Base-by-base conservation (phyloP, 2,113 vertebrate species). In the Mugil cephalus region DNA sequence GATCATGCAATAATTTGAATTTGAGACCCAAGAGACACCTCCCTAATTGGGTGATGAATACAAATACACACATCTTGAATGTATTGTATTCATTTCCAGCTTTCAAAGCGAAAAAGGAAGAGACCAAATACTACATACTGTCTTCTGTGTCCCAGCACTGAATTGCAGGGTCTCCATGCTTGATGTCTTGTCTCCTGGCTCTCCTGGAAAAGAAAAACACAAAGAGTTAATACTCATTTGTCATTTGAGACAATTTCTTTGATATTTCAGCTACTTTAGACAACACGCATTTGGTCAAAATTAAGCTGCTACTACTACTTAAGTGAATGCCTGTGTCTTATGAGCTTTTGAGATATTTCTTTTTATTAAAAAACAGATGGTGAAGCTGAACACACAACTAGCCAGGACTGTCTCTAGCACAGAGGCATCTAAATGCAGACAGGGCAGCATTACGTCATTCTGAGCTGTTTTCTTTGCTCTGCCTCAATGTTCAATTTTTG, bases 101-200 rank as follows among this genome's bases (percentile, higher is more conserved):
- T 50, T 39, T 2, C 8, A 52, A 17, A 64, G 50, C 36, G 13
- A 52, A 51, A 15, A 10, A 45, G 4, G 63, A 1, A 51, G 3
- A 53, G 14, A 10, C 7, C 5, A 21, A 54, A 66, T 9, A 46
- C 2, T 43, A 95, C 96, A 89, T 93, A 99, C 98, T 94, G 56
- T 98, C 97, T 70, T 96, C 96, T 50, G 95, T 83, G 81, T 99
- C 97, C 97, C 97, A 98, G 81, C 98, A 99, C 48, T 98, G 97
- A 61, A 95, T 96, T 46, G 96, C 92, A 0, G 98, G 98, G 86
- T 99, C 97, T 45, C 98, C 98, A 1, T 99, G 95, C 83, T 97
- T 99, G 51, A 99, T 95, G 76, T 99, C 98, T 77, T 99, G 98
- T 78, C 98, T 95, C 88, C 98, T 96, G 70, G 97, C 95, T 91